Evolutionary conservation across 2,113 vertebrate species (phyloP), one percentile per base, ranked within the genome.

Genomic region (Prolemur simus): DNA sequence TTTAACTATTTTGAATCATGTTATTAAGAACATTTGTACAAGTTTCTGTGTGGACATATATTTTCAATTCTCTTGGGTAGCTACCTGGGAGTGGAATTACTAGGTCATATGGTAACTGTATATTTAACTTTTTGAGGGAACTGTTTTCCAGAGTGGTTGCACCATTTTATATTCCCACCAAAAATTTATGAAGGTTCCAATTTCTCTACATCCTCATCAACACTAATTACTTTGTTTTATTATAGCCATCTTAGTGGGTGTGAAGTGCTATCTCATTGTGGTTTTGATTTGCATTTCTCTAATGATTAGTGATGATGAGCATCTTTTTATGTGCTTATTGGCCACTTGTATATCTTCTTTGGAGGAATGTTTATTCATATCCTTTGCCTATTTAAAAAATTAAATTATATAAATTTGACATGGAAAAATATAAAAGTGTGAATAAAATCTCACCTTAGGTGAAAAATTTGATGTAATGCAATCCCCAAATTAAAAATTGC

Each of bases 281-380:
- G 52, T 73, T 74, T 90, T 93, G 17, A 76, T 91, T 88, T 85
- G 29, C 12, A 91, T 93, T 84, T 85, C 47, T 13, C 83, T 88
- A 68, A 49, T 73, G 10, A 80, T n/a, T 87, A 91, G 27, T 68
- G 25, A 84, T 49, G n/a, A 58, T 95, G 52, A 74, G 2, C 25
- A 56, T 74, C 20, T 92, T 89, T 69, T 76, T 52, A 69, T 64
- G 17, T 56, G 32, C 2, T 86, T 64, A 82, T 77, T 89, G 82
- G 47, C 52, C 18, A 21, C 5, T 58, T 83, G 47, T 52, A 39
- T 54, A 47, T 49, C 34, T 66, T 90, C 29, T 87, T 77, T 85
- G 39, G 27, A 95, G 77, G 86, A 95, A 83, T 27, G 7, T 90
- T 87, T 71, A 58, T 76, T 90, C 45, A 87, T 52, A 81, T 74